A percentile compares a stretch with the other conserved stretches of the same genome.
These are phyloP conservation scores for Vulpes ferrilata DNA, from an alignment of 2,113 vertebrate species.

Conservation along the genomic window DNA sequence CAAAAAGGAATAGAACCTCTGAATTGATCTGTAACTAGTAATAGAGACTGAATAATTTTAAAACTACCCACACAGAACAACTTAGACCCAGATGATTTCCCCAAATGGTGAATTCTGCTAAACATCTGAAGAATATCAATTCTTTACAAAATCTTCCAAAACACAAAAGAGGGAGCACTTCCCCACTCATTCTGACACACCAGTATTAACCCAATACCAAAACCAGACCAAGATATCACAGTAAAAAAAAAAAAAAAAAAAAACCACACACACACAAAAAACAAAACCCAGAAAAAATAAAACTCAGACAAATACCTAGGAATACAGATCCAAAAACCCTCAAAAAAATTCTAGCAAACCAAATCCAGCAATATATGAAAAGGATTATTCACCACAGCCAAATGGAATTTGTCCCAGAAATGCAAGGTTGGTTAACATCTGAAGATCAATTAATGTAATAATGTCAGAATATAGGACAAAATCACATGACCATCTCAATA, in stretches of 20 bases:
- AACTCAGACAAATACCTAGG: not conserved
- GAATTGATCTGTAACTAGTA: not conserved
- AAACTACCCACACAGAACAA: not conserved
- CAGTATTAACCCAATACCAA: not conserved
- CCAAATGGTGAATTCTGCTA: not conserved
- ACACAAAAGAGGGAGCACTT: not conserved
- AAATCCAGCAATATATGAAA: slow-evolving; percentile 21
- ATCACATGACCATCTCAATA: not conserved
- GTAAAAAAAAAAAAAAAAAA: not conserved
- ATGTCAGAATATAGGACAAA: not conserved
- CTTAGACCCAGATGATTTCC: not conserved
- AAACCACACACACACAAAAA: too few species aligned
- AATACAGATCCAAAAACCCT: not conserved
- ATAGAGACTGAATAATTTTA: not conserved
- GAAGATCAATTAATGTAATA: not conserved
- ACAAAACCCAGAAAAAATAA: not conserved
- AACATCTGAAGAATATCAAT: not conserved
- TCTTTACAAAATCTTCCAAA: not conserved
- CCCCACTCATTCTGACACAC: not conserved
- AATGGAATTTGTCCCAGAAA: not conserved
- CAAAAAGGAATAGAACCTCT: not conserved
- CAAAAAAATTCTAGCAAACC: not conserved
- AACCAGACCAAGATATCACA: not conserved
- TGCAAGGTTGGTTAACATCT: not conserved
- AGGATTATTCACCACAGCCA: not conserved